These are phyloP conservation scores for Nesoenas mayeri DNA, from an alignment of 2,113 vertebrate genomes.

Conservation along the genomic window DNA sequence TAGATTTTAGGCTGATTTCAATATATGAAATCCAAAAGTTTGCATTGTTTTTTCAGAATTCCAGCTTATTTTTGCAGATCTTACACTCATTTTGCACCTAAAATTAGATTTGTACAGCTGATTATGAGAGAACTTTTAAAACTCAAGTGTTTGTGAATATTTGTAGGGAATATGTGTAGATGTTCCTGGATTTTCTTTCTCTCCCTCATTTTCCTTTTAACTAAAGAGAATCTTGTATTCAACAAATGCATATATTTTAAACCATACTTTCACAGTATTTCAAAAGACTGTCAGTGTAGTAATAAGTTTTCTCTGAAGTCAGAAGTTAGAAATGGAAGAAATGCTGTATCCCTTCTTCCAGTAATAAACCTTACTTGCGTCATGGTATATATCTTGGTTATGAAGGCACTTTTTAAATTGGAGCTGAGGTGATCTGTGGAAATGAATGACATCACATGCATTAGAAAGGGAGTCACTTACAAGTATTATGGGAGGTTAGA, in stretches of 20 bases:
- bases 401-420: background rate
- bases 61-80: background rate
- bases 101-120: background rate
- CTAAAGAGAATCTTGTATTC: background rate
- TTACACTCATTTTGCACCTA: background rate
- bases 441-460: background rate
- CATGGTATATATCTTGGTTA: background rate
- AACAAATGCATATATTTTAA: background rate
- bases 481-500: background rate
- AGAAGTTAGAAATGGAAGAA: background rate
- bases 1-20: background rate
- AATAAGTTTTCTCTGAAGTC: background rate
- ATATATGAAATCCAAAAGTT: accelerated
- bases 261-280: background rate
- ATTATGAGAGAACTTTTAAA: background rate
- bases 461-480: background rate
- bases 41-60: background rate
- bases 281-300: background rate
- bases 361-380: background rate
- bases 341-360: background rate
- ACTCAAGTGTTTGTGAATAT: background rate
- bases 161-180: accelerated
- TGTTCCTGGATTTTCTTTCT: background rate
- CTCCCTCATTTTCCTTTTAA: background rate
- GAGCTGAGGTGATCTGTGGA: background rate